Percentiles rank a stretch among this genome's conserved stretches.
phyloP scores from a whole-genome alignment of 2,113 vertebrate genomes.

The Prolemur simus region DNA sequence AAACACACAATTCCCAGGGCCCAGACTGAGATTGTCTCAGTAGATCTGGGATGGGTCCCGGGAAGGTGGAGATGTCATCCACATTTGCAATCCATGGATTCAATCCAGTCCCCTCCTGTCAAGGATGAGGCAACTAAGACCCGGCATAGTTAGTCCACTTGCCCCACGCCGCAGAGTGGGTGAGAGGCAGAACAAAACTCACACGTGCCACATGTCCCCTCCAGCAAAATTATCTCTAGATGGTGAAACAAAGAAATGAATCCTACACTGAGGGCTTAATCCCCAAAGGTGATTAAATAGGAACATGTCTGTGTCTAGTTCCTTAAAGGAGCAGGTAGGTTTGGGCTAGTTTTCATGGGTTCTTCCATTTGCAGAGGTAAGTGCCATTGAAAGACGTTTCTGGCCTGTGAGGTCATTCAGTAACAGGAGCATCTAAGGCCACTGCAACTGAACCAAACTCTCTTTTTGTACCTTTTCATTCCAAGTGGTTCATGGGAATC shows the following conservation, averaged over 20 bases:
- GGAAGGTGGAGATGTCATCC: background rate
- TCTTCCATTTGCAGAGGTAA: conserved; percentile 29
- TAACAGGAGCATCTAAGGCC: background rate
- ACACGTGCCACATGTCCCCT: background rate
- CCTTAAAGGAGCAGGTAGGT: background rate
- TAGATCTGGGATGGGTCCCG: background rate
- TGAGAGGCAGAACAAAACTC: background rate
- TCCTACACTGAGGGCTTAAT: background rate
- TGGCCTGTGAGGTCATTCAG: background rate
- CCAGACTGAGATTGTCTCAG: background rate
- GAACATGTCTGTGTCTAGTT: background rate
- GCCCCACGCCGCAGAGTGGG: background rate
- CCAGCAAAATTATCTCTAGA: conserved; percentile 24
- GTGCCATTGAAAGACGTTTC: background rate
- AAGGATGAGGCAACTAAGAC: background rate
- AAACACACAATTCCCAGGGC: background rate
- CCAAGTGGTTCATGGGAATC: background rate
- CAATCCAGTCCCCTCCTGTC: background rate
- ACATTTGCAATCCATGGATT: background rate
- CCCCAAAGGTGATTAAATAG: background rate
- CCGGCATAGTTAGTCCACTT: background rate
- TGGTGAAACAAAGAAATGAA: conserved; percentile 17
- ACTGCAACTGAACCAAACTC: background rate
- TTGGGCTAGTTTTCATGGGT: background rate
- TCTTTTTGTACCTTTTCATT: conserved; percentile 20